A percentile compares a stretch with the other conserved stretches of the same genome.
Evolutionary conservation across 1,140 invertebrate species (phyloP).

Genomic region (Diabrotica virgifera): DNA sequence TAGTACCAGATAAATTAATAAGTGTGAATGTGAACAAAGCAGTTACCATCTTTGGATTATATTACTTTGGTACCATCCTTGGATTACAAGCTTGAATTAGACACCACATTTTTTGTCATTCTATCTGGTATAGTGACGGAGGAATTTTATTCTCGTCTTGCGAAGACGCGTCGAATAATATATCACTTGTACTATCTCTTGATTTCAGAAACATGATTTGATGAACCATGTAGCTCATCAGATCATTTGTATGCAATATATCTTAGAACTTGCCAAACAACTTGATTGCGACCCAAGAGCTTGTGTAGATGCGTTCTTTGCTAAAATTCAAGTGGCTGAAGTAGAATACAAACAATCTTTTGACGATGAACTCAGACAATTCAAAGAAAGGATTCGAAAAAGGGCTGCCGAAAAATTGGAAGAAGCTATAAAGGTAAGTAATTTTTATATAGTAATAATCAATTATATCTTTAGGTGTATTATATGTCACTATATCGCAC

Average conservation of each 20-base stretch:
- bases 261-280: slow-evolving; percentile 93
- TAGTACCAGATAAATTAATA: no score
- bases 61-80: no score
- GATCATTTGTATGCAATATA: slow-evolving; percentile 98
- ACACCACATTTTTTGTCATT: no score
- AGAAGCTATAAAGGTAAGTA: slow-evolving; percentile 69
- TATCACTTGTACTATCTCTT: no score
- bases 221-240: slow-evolving; percentile 98
- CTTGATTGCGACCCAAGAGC: slow-evolving; percentile 88
- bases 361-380: slow-evolving; percentile 87
- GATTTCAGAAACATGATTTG: slow-evolving; percentile 79
- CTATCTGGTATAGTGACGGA: no score
- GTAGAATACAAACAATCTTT: slow-evolving; percentile 92
- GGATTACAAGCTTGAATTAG: no score
- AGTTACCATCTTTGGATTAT: no score
- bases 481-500: no score
- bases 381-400: slow-evolving; percentile 84
- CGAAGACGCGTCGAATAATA: no score
- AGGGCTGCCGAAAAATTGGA: slow-evolving; percentile 87
- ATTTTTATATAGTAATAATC: slow-evolving; percentile 19
- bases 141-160: no score
- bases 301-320: slow-evolving; percentile 93
- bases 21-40: no score
- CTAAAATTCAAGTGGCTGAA: slow-evolving; percentile 89
- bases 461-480: background rate